phyloP scores from a whole-genome alignment of 2,113 vertebrate genomes.

The Callipepla californica region DNA sequence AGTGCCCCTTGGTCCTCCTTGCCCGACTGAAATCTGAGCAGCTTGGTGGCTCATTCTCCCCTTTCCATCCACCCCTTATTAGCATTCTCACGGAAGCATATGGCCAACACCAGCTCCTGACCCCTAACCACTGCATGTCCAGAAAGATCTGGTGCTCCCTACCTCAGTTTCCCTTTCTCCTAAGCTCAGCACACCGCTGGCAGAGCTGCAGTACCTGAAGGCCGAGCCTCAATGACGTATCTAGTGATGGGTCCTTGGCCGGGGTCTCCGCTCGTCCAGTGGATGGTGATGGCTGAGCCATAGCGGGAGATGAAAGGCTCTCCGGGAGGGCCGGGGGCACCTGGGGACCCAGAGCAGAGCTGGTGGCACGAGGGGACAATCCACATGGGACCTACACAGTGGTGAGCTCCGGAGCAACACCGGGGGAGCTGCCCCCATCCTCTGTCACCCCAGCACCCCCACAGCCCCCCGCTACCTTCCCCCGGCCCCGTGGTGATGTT shows the following conservation, averaged over 20 bases:
- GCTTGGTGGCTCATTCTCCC: fast-evolving
- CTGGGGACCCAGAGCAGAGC: constrained; percentile 70
- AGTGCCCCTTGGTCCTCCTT: neutral
- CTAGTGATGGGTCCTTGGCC: constrained; percentile 93
- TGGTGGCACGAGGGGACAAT: fast-evolving
- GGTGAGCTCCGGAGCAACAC: neutral
- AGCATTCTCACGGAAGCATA: fast-evolving
- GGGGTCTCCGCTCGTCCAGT: constrained; percentile 94
- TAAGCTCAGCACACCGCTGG: neutral
- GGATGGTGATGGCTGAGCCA: constrained; percentile 92
- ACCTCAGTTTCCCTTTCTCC: neutral
- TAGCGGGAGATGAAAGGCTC: constrained; percentile 94
- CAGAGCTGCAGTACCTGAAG: constrained; percentile 85
- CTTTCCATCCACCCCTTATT: neutral
- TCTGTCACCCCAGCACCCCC: fast-evolving
- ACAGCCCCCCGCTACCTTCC: constrained; percentile 80
- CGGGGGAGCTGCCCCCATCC: neutral
- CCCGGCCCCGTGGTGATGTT: constrained; percentile 96
- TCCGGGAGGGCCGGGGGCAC: constrained; percentile 92
- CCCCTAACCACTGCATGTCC: fast-evolving
- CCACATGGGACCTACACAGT: neutral
- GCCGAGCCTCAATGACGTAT: constrained; percentile 95
- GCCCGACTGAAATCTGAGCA: neutral
- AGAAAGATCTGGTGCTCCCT: neutral
- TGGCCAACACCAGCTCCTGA: fast-evolving